Conservation (phyloP, 2,797 vertebrate species). For the Urocyon cinereoargenteus region DNA sequence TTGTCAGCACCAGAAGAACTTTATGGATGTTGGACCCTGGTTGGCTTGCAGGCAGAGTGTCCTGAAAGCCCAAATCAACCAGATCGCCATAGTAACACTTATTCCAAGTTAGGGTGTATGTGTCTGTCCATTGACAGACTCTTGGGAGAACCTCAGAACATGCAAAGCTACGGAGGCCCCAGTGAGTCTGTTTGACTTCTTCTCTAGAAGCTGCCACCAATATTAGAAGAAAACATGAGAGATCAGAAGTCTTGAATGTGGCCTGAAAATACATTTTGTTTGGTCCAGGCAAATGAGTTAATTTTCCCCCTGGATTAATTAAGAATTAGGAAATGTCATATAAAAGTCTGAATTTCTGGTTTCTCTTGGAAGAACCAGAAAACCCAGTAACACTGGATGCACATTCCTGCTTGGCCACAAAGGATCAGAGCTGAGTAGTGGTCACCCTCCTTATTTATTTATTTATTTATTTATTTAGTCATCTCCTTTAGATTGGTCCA, state of each 20-base stretch:
- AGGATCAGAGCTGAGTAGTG: neutral
- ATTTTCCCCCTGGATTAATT: neutral
- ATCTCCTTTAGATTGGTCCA: neutral
- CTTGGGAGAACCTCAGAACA: neutral
- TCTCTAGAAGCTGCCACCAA: neutral
- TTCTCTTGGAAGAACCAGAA: neutral
- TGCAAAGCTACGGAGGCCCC: neutral
- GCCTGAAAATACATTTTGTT: neutral
- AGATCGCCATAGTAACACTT: neutral
- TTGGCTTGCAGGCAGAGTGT: neutral
- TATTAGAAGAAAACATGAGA: neutral
- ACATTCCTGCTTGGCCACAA: neutral
- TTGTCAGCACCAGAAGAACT: neutral
- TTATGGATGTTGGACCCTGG: neutral
- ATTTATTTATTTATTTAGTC: too few relatives aligned
- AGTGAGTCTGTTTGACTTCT: too few relatives aligned
- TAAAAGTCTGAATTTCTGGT: neutral
- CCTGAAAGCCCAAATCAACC: neutral
- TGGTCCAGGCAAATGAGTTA: neutral
- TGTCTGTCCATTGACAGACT: neutral
- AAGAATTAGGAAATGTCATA: neutral
- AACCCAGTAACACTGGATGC: neutral
- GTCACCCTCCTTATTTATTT: too few relatives aligned
- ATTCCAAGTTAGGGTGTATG: rapidly evolving
- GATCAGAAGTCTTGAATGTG: neutral